Evolutionary conservation across 1,140 invertebrate genomes (phyloP), one percentile per base, ranked within the genome.

Genomic region (Planococcus citri): DNA sequence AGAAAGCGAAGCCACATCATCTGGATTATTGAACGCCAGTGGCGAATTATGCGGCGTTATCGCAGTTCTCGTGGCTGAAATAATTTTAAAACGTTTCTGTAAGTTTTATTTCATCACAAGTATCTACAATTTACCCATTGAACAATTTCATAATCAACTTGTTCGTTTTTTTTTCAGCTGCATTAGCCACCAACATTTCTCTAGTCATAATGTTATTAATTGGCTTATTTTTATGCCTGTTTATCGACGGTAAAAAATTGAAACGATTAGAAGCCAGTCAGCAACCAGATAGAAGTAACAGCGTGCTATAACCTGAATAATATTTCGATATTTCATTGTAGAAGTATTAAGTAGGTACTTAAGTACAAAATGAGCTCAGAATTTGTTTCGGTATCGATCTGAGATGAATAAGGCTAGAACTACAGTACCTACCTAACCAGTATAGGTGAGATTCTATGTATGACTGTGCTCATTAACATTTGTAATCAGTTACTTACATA

Each of bases 1-100:
- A 0, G 91, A 94, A 78, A 88, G 92, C 0, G 94, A 96, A 81
- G 91, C 91, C 0, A 95, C 91, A 0, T 91, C 92, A 0, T 70
- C 69, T 14, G 92, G 92, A 17, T 78, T 97, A 6, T 78, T 96
- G 1, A 97, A 96, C 76, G 90, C 89, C 6, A 87, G 88, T 8
- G 70, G 60, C n/a, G 73, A 75, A 79, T 75, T 87, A 0, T 94
- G 93, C 78, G 92, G 92, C 20, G 88, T 94, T 24, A 76, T 83
- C 2, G 85, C 92, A 72, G 94, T 90, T 0, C 82, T 83, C 38
- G 70, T 84, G 12, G 27, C 68, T n/a, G 29, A 68, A 60, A 38
- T n/a, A 10, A 17, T 57, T 24, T 57, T 68, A 2, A 24, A 37
- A 27, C 22, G 14, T 3, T 88, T 87, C 75, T 83, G 84, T 20